Evolutionary conservation across 2,113 vertebrate genomes (phyloP), one percentile per base, ranked within the genome.

Genomic region (Cynocephalus volans): DNA sequence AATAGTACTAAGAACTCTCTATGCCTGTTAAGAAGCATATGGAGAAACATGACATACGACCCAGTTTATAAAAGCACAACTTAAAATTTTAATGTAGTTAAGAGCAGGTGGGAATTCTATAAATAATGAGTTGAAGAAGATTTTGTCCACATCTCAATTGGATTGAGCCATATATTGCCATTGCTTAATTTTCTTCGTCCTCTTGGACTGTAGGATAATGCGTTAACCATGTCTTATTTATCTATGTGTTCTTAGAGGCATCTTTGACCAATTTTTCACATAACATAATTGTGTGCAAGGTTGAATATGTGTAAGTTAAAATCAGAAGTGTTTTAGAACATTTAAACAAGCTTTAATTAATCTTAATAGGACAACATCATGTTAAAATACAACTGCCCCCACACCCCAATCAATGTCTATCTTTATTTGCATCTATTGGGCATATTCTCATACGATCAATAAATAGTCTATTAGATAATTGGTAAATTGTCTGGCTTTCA

Each of bases 51-150:
- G 88, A 93, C 82, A 79, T 33, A 50, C 17, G 87, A 90, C 17
- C 1, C n/a, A 36, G 50, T 70, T 96, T 69, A 60, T 72, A 95
- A 97, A 87, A 98, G 87, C n/a, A 65, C 77, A 94, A 48, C 52
- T 73, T 91, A 94, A 98, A 96, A n/a, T 13, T 58, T 80, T 85
- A 95, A 96, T 81, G 80, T 76, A 62, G 73, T 94, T 97, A 90
- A 96, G 86, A 90, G 52, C 75, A 94, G 41, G 64, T 94, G 84
- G 86, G 94, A 76, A 72, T 95, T 96, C 45, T 86, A 7, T 86
- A 91, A 94, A 90, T 88, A 83, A 96, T 84, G 73, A 83, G 91
- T 89, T 24, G 23, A 19, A 83, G 90, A 52, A 23, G 58, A n/a
- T 94, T 93, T 96, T 45, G 19, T 92, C 18, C 94, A 96, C 73